Conservation (phyloP, 2,888 invertebrate genomes). For the Pocota personata region DNA sequence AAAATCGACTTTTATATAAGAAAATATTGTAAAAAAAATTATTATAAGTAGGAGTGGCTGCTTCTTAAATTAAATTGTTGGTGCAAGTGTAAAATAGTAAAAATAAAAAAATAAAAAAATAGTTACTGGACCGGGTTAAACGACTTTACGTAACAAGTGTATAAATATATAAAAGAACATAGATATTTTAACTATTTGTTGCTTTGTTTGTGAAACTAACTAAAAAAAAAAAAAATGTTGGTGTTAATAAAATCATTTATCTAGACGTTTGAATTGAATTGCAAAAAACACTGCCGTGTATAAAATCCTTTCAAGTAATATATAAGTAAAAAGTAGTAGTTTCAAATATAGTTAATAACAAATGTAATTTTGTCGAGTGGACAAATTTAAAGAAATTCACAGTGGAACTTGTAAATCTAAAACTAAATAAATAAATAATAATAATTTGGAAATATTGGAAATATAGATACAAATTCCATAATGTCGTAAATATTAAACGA, state of each 20-base stretch:
- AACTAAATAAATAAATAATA: background rate
- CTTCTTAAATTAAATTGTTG: background rate
- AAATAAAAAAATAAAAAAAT: background rate
- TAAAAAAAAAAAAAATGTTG: background rate
- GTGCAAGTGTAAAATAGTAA: background rate
- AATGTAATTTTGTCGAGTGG: background rate
- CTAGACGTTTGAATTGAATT: constrained; percentile 15
- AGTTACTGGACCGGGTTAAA: constrained; percentile 1
- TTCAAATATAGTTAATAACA: background rate
- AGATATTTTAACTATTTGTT: background rate
- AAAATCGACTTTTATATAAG: constrained; percentile 20
- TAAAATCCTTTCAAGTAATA: background rate
- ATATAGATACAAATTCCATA: background rate
- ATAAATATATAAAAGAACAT: background rate
- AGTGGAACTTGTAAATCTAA: background rate
- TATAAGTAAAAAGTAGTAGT: background rate
- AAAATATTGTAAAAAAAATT: constrained; percentile 7
- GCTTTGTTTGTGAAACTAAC: constrained; percentile 11
- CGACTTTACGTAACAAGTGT: constrained; percentile 39
- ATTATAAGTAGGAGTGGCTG: background rate
- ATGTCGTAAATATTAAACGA: background rate
- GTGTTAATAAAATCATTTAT: background rate
- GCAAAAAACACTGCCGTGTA: constrained; percentile 62
- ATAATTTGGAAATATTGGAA: background rate
- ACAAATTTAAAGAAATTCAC: background rate